Base-by-base conservation (phyloP, 2,797 vertebrate species). In the Lophius americanus region DNA sequence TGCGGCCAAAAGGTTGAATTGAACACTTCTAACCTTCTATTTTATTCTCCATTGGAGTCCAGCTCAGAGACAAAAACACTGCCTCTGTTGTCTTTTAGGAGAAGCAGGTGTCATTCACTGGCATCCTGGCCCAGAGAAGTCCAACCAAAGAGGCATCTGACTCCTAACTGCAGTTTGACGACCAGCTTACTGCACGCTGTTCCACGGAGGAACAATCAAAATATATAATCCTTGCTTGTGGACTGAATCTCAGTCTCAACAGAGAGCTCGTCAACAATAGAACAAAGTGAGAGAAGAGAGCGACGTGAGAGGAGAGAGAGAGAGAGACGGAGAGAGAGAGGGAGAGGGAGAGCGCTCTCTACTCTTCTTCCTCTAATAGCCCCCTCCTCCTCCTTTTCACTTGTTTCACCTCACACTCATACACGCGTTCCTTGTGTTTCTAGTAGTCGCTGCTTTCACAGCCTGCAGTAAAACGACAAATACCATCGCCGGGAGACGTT, bases 31-130 rank as follows among this genome's bases (percentile, higher is more conserved):
- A 92, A 95, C 94, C 95, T 95, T 94, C 93, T 91, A 94, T 87
- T 89, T 93, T 92, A 95, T 91, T 93, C 89, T 94, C 94, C 94
- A 95, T 94, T 79, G 85, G 83, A 90, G 82, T 93, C 92, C 90
- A 85, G 73, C 89, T 88, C 88, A 88, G 88, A 88, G 85, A 55
- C 68, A 72, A 57, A 51, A 58, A 75, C 68, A 81, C 80, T 89
- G 85, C 81, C 86, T 81, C 91, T 89, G 85, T 90, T 88, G 79
- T 91, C 91, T 91, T 91, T 93, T 88, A 93, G 84, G 85, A 88
- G 86, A 88, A 75, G 90, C 90, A 90, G 89, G 84, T 91, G 85
- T 92, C 88, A 91, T 88, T 92, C 93, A 92, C 82, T 85, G 83
- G 93, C 90, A 92, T 93, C 90, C 92, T 92, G 89, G 92, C 89